phyloP scores from a whole-genome alignment of 2,797 vertebrate species.

The Harpagifer antarcticus region DNA sequence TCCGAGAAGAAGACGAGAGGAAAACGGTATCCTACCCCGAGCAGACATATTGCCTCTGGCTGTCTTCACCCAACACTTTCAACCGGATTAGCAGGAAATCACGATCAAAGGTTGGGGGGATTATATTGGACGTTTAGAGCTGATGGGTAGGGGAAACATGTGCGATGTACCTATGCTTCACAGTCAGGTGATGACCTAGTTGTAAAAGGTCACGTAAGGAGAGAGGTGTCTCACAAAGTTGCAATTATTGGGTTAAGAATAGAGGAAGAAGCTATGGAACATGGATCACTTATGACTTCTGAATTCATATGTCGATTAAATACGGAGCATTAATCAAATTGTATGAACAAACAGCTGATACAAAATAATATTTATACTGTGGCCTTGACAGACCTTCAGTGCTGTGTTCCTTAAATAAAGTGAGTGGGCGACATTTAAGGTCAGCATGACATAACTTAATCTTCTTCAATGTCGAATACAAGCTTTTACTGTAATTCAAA shows the following conservation, averaged over 20 bases:
- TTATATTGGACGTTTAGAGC: slow-evolving; percentile 62
- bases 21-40: slow-evolving; percentile 45
- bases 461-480: slow-evolving; percentile 86
- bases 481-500: slow-evolving; percentile 92
- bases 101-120: slow-evolving; percentile 73
- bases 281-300: slow-evolving; percentile 7
- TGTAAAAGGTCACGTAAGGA: slow-evolving; percentile 42
- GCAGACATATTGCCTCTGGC: slow-evolving; percentile 63
- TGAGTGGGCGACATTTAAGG: slow-evolving; percentile 76
- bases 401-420: slow-evolving; percentile 59
- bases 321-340: slow-evolving; percentile 38
- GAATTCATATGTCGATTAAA: background rate
- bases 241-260: slow-evolving; percentile 19
- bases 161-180: slow-evolving; percentile 36
- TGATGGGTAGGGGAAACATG: slow-evolving; percentile 48
- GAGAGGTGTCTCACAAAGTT: background rate
- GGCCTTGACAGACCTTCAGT: slow-evolving; percentile 47
- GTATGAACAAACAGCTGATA: too few species aligned
- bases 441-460: slow-evolving; percentile 90
- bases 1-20: slow-evolving; percentile 28
- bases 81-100: slow-evolving; percentile 72
- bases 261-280: background rate
- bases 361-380: slow-evolving; percentile 40
- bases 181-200: slow-evolving; percentile 55
- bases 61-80: slow-evolving; percentile 62